A percentile compares a stretch with the other conserved stretches of the same genome.
phyloP scores from a whole-genome alignment of 2,888 invertebrate species.

The Aphidoletes aphidimyza region DNA sequence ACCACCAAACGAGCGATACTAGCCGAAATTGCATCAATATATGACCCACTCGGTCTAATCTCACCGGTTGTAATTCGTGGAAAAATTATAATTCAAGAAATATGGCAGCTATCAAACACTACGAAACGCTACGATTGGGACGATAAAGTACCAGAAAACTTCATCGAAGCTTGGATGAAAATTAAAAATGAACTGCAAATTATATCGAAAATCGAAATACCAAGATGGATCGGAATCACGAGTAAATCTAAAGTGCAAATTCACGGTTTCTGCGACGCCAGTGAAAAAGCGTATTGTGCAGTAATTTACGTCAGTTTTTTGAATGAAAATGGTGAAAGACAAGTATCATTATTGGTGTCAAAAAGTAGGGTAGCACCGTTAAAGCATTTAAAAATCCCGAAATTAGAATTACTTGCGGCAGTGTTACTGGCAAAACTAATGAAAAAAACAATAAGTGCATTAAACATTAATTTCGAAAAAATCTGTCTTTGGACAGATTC shows the following conservation, averaged over 20 bases:
- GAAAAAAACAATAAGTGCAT: background rate
- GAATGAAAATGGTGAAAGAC: background rate
- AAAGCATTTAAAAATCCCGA: slow-evolving; percentile 5
- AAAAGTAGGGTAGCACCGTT: slow-evolving; percentile 57
- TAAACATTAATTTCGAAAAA: background rate
- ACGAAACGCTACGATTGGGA: background rate
- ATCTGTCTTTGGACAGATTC: background rate
- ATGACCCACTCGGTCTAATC: background rate
- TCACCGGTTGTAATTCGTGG: background rate
- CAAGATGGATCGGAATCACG: background rate
- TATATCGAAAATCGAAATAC: background rate
- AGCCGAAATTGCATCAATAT: slow-evolving; percentile 21
- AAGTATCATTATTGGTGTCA: slow-evolving; percentile 44
- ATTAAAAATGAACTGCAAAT: background rate
- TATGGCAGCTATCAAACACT: background rate
- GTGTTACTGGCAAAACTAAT: background rate
- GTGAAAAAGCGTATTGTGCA: slow-evolving; percentile 55
- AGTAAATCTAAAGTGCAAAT: background rate
- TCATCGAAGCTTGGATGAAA: background rate
- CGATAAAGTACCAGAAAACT: background rate
- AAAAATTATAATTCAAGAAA: background rate
- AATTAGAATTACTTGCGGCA: background rate
- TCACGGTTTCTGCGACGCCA: slow-evolving; percentile 55
- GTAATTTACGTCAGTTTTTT: slow-evolving; percentile 55
- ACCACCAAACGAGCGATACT: background rate